These are phyloP conservation scores for Lasioglossum marginatum DNA, from an alignment of 2,888 invertebrate species.

Conservation along the genomic window DNA sequence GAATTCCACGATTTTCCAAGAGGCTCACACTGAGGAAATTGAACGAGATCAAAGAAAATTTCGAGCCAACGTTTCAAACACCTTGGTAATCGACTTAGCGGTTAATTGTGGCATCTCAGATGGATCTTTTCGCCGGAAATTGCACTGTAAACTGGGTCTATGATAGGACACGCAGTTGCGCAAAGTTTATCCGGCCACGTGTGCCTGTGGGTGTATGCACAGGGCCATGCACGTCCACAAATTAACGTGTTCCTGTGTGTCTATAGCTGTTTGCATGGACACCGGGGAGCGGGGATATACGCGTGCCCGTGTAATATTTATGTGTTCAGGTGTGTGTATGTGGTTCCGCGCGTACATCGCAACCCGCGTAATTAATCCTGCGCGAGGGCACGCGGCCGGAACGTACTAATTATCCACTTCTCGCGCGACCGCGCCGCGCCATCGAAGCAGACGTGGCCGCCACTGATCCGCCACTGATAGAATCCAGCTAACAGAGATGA, in stretches of 20 bases:
- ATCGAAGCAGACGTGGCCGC: conserved; percentile 1
- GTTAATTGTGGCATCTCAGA: not conserved
- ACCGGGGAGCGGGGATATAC: not conserved
- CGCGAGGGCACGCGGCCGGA: conserved; percentile 68
- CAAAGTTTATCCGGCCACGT: conserved; percentile 33
- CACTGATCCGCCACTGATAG: not conserved
- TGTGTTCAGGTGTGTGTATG: conserved; percentile 59
- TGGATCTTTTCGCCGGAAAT: not conserved
- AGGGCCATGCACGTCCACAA: conserved; percentile 6
- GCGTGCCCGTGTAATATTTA: conserved; percentile 49
- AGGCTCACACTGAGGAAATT: not conserved
- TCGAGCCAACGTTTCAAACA: not conserved
- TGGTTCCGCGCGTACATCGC: conserved; percentile 56
- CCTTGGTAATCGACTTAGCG: not conserved
- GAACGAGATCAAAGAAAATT: not conserved
- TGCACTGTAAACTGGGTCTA: not conserved
- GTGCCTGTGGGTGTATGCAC: not conserved
- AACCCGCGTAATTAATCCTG: conserved; percentile 74
- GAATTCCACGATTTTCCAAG: not conserved
- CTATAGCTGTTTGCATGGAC: conserved; percentile 42
- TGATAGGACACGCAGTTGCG: not conserved
- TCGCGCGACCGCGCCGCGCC: conserved; percentile 54
- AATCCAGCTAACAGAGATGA: not conserved
- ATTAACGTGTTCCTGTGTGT: conserved; percentile 47
- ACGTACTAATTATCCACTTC: conserved; percentile 76